Base-by-base conservation (phyloP, 2,888 invertebrate species). In the Melipona beecheii region DNA sequence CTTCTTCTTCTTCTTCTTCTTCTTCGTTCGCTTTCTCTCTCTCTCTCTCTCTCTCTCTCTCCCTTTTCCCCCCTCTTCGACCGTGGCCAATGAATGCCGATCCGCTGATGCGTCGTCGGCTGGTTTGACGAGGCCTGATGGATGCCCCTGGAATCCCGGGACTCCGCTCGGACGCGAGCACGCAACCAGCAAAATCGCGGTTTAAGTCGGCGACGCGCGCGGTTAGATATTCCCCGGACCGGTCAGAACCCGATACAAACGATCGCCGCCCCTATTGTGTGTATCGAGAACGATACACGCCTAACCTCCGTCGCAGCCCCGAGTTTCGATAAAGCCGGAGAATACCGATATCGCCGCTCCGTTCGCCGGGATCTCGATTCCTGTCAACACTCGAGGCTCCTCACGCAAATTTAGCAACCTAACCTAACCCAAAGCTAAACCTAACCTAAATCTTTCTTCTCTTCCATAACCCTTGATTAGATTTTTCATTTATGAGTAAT, bases 101-200 rank as follows among this genome's bases (percentile, higher is more conserved):
- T 94, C 92, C 90, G 81, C 92, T 92, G 93, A 94, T 93, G 94
- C 92, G 92, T 92, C 89, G 92, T 92, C 89, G 92, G 94, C 93
- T 93, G 94, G 94, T 94, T 94, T 94, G 94, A 94, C 94, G 94
- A 94, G 93, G 90, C 90, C 94, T 94, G 94, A 94, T 94, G 94
- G 94, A 94, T 94, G 94, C 94, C 91, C 91, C 90, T 91, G 93
- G 92, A 91, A 92, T 93, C 92, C 89, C 90, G 90, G 92, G 90
- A 91, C 93, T 92, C 88, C 90, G 90, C 90, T 89, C 87, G 89
- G 89, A 91, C 89, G 90, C 90, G 89, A 78, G 76, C 83, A 85
- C 89, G 91, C 92, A 93, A 93, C 92, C 91, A 92, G 92, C 92
- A 92, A 93, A 93, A 94, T 94, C 94, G 90, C 91, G 91, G 92